These are phyloP conservation scores for Holacanthella duospinosa DNA, from an alignment of 2,888 invertebrate genomes.

Conservation along the genomic window DNA sequence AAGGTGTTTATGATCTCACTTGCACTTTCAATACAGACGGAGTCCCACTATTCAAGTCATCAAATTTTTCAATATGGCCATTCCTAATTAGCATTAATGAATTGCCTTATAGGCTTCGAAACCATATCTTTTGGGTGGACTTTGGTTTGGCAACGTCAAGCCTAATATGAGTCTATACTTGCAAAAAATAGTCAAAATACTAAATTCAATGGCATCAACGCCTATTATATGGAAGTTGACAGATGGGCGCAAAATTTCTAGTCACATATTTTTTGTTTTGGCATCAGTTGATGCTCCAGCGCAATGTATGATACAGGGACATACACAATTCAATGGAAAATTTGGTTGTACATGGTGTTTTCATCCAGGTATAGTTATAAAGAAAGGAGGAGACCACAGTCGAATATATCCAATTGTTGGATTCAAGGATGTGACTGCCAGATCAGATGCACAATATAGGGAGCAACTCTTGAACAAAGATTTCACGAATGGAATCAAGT, in stretches of 20 bases:
- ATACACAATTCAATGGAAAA: not conserved
- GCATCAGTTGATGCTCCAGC: not conserved
- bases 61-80: constrained; percentile 19
- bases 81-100: constrained; percentile 10
- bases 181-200: not conserved
- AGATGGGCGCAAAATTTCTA: not conserved
- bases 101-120: too few relatives aligned
- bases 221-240: not conserved
- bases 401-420: too few relatives aligned
- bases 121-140: too few relatives aligned
- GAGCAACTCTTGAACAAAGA: too few relatives aligned
- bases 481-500: constrained; percentile 10
- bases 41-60: constrained; percentile 18
- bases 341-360: not conserved
- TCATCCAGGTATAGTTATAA: not conserved
- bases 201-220: not conserved
- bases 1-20: constrained; percentile 17
- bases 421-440: too few relatives aligned
- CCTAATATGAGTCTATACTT: too few relatives aligned
- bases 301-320: not conserved
- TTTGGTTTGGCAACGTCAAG: too few relatives aligned
- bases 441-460: too few relatives aligned
- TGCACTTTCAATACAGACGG: constrained; percentile 19
- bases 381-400: not conserved
- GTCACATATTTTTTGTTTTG: not conserved